Percentiles rank a stretch among this genome's conserved stretches.
phyloP scores from a whole-genome alignment of 2,797 vertebrate species.

The Zonotrichia albicollis region DNA sequence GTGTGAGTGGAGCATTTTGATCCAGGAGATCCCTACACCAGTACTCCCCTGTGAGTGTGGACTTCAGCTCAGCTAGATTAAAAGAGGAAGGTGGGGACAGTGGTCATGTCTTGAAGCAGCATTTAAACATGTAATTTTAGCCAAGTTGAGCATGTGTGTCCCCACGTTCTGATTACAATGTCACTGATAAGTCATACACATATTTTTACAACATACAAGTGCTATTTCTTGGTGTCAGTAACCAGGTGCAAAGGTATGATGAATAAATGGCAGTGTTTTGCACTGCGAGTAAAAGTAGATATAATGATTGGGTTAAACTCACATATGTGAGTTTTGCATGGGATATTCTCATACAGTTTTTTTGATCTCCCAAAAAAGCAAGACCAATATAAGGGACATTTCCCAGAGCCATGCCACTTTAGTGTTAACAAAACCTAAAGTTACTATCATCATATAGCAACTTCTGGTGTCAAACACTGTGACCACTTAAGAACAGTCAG shows the following conservation, averaged over 20 bases:
- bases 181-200: background rate
- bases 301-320: background rate
- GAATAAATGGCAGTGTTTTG: background rate
- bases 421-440: background rate
- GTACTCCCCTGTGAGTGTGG: background rate
- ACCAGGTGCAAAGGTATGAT: background rate
- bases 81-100: background rate
- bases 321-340: background rate
- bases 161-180: background rate
- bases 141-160: background rate
- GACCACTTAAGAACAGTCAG: background rate
- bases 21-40: background rate
- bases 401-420: background rate
- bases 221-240: background rate
- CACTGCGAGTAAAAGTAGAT: background rate
- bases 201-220: background rate
- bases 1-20: background rate
- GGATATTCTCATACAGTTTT: background rate
- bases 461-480: conserved; percentile 8
- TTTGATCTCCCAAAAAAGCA: background rate
- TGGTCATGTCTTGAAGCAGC: background rate
- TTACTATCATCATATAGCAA: background rate
- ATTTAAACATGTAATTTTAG: background rate
- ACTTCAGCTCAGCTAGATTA: background rate
- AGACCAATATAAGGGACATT: background rate